Evolutionary conservation across 2,113 vertebrate genomes (phyloP), one percentile per base, ranked within the genome.

Genomic region (Oostethus manadensis): DNA sequence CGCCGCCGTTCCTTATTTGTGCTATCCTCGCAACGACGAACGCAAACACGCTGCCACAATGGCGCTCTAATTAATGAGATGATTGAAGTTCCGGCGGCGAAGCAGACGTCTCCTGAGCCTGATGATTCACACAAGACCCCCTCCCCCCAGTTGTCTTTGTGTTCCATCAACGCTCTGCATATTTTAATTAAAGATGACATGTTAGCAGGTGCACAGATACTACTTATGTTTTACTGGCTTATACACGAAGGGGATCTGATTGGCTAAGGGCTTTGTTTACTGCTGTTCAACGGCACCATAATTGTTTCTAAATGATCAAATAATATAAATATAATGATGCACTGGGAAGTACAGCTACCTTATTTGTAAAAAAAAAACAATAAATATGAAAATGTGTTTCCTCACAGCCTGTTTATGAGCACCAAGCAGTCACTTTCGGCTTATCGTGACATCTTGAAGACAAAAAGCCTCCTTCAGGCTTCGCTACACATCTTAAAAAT

Each of bases 51-150:
- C 53, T 45, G 4, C 8, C 54, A 57, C 56, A 70, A 59, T 51
- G 18, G 10, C 17, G 56, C 23, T 2, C 50, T 81, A 78, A 83
- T 77, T 64, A 76, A 59, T 20, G 66, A 74, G 61, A 70, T 76
- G 71, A 86, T 21, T 51, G 71, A 69, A 59, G 71, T 66, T 58
- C 68, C 64, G 62, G 58, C 66, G 76, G 72, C 51, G 64, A 62
- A 84, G 69, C 56, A 51, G 74, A 65, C 62, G 0, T 72, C 79
- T 74, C 77, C 62, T 8, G 68, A 62, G 79, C 49, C 68, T 69
- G 71, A 29, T 10, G 50, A 51, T 29, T 51, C 49, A 26, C 47
- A 22, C 47, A 22, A 49, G 20, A 47, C 11, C 20, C 8, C 22
- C 26, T 17, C 9, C 35, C 6, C n/a, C n/a, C n/a, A n/a, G n/a